Evolutionary conservation across 2,797 vertebrate genomes (phyloP).

Genomic region (Falco peregrinus): DNA sequence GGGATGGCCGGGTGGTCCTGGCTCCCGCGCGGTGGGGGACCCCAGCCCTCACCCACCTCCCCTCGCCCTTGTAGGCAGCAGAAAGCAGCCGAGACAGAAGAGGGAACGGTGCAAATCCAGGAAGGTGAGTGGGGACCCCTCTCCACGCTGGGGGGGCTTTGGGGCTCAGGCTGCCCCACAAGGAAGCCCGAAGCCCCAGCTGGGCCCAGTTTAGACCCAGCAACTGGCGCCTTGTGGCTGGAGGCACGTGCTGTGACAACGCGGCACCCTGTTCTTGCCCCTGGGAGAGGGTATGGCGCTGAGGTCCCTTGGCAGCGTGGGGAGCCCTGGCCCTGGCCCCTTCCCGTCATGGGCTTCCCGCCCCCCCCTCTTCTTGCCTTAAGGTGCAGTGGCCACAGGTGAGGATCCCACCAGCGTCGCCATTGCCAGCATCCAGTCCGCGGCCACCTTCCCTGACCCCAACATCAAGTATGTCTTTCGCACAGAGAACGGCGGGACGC

Average conservation of each 20-base stretch:
- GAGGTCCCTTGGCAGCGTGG: neutral
- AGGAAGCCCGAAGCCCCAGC: neutral
- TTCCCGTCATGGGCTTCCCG: neutral
- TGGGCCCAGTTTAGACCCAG: accelerated
- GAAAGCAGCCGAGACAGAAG: slow-evolving; percentile 76
- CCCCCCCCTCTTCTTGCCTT: neutral
- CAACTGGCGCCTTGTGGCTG: too few relatives aligned
- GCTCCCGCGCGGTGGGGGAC: too few relatives aligned
- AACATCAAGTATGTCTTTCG: slow-evolving; percentile 94
- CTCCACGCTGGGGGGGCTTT: accelerated
- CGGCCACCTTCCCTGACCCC: slow-evolving; percentile 89
- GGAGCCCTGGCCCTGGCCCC: neutral
- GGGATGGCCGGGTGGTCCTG: neutral
- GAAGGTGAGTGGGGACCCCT: slow-evolving; percentile 68
- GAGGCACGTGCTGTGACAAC: accelerated
- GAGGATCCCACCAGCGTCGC: slow-evolving; percentile 88
- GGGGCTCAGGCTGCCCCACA: accelerated
- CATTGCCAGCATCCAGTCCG: slow-evolving; percentile 90
- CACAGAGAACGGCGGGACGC: slow-evolving; percentile 88
- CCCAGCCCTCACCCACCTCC: neutral
- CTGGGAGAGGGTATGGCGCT: neutral
- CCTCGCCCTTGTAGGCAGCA: slow-evolving; percentile 67
- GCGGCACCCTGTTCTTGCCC: neutral
- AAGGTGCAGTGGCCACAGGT: slow-evolving; percentile 88
- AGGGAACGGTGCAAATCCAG: slow-evolving; percentile 79